Evolutionary conservation across 2,797 vertebrate species (phyloP).

Genomic region (Amniataba percoides): DNA sequence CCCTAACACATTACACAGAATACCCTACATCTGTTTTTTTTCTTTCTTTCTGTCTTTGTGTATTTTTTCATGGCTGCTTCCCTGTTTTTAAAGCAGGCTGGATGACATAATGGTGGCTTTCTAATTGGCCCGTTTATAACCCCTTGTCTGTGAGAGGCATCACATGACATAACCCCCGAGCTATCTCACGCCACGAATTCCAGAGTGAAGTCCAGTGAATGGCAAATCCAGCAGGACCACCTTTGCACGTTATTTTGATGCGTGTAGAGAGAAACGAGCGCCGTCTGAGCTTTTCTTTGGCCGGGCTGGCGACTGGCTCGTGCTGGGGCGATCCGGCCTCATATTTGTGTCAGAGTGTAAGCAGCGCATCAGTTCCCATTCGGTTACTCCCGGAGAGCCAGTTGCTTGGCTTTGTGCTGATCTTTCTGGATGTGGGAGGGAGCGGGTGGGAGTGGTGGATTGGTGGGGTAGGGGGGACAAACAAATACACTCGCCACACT

Average conservation of each 20-base stretch:
- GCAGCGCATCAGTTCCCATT: conserved; percentile 19
- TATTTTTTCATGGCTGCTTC: background rate
- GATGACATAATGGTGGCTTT: background rate
- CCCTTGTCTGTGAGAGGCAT: background rate
- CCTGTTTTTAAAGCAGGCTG: background rate
- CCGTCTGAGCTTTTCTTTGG: conserved; percentile 24
- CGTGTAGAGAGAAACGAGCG: background rate
- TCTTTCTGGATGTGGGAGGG: conserved; percentile 5
- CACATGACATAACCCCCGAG: conserved; percentile 37
- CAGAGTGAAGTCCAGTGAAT: conserved; percentile 61
- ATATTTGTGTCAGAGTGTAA: conserved; percentile 27
- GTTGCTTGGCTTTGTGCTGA: conserved; percentile 37
- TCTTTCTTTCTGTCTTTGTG: background rate
- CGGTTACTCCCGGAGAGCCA: background rate
- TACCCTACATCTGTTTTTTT: background rate
- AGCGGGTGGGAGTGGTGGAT: background rate
- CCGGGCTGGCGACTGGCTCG: background rate
- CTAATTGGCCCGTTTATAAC: background rate
- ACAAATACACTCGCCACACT: conserved; percentile 2
- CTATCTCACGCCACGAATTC: conserved; percentile 43
- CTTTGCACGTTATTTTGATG: conserved; percentile 57
- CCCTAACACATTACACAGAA: background rate
- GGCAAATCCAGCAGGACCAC: conserved; percentile 23
- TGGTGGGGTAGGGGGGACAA: background rate
- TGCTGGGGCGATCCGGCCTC: background rate